Percentiles rank a stretch among this genome's conserved stretches.
phyloP scores from a whole-genome alignment of 2,797 vertebrate species.

The Dipus sagitta region DNA sequence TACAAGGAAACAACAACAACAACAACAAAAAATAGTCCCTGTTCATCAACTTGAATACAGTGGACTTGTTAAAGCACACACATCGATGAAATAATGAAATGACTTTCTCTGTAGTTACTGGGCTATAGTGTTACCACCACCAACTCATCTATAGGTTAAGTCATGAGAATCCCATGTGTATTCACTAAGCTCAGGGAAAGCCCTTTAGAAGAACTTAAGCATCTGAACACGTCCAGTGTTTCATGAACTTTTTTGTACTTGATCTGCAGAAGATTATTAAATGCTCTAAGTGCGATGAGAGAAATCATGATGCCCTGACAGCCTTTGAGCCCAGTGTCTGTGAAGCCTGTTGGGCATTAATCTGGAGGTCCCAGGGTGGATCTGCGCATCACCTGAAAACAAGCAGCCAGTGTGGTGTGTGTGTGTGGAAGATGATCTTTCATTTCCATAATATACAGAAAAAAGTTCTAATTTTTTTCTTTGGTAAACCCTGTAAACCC shows the following conservation, averaged over 20 bases:
- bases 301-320: background rate
- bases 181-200: constrained; percentile 42
- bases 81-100: constrained; percentile 21
- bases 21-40: background rate
- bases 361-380: background rate
- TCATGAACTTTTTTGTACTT: constrained; percentile 1
- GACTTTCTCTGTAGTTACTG: background rate
- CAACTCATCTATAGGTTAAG: background rate
- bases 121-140: background rate
- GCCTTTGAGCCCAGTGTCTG: background rate
- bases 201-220: constrained; percentile 14
- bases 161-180: constrained; percentile 27
- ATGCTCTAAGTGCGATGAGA: constrained; percentile 19
- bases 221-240: constrained; percentile 54
- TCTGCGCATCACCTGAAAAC: background rate
- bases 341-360: background rate
- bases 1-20: background rate
- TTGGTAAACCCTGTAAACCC: background rate
- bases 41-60: constrained; percentile 3
- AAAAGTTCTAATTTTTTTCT: background rate
- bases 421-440: background rate
- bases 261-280: constrained; percentile 39
- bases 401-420: background rate
- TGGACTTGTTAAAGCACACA: constrained; percentile 9
- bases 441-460: background rate